Evolutionary conservation across 2,888 invertebrate genomes (phyloP).

Genomic region (Neoscelio sp.): DNA sequence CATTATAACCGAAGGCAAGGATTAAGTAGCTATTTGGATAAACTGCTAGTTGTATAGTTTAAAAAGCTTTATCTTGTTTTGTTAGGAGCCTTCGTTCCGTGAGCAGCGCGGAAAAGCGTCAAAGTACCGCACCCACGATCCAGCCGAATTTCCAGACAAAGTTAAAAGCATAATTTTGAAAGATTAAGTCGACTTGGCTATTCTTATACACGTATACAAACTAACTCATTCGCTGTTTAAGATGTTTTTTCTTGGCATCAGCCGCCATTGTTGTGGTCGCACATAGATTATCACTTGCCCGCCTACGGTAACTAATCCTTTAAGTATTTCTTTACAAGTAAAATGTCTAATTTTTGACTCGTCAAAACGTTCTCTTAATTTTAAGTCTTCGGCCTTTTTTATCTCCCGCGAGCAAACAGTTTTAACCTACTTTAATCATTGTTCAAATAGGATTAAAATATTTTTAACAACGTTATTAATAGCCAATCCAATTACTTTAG

Average conservation of each 20-base stretch:
- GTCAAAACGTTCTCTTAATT: slow-evolving; percentile 49
- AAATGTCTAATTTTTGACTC: slow-evolving; percentile 56
- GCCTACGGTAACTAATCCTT: slow-evolving; percentile 71
- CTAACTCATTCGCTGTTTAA: slow-evolving; percentile 76
- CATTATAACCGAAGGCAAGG: slow-evolving; percentile 67
- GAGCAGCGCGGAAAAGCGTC: slow-evolving; percentile 35
- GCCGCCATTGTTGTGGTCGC: slow-evolving; percentile 78
- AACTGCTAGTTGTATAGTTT: slow-evolving; percentile 54
- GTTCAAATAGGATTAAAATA: slow-evolving; percentile 30
- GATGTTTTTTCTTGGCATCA: slow-evolving; percentile 67
- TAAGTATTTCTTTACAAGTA: slow-evolving; percentile 33
- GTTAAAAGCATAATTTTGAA: slow-evolving; percentile 80
- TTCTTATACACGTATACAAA: slow-evolving; percentile 78
- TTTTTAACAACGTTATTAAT: not conserved
- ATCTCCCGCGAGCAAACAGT: slow-evolving; percentile 38
- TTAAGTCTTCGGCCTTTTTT: slow-evolving; percentile 38
- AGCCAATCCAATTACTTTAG: slow-evolving; percentile 2
- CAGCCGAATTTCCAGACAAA: slow-evolving; percentile 71
- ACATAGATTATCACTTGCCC: slow-evolving; percentile 81
- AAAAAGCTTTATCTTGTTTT: slow-evolving; percentile 42
- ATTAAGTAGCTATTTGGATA: slow-evolving; percentile 69
- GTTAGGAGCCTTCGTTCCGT: slow-evolving; percentile 32
- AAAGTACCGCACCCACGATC: slow-evolving; percentile 46
- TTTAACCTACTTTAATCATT: slow-evolving; percentile 27
- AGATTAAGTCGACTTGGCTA: slow-evolving; percentile 72